phyloP scores from a whole-genome alignment of 2,113 vertebrate species.

The Leucosticte australis region DNA sequence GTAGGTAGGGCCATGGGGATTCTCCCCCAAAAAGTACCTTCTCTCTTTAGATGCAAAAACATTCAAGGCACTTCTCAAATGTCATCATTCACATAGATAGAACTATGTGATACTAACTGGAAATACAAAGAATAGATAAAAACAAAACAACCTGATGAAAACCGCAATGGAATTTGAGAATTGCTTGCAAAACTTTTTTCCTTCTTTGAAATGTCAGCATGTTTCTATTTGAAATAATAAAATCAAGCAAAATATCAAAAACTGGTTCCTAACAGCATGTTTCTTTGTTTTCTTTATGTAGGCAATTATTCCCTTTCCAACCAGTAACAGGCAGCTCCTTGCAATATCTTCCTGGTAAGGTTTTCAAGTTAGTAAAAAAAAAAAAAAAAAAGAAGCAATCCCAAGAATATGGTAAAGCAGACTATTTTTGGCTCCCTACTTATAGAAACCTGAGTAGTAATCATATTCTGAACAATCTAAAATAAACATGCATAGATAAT shows the following conservation, averaged over 20 bases:
- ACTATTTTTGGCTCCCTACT: background rate
- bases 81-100: background rate
- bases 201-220: background rate
- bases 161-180: background rate
- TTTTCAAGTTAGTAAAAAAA: background rate
- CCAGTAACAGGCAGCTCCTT: background rate
- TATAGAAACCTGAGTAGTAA: background rate
- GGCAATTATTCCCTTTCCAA: background rate
- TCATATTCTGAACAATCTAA: slow-evolving; percentile 18
- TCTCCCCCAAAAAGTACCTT: background rate
- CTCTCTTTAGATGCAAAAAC: background rate
- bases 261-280: rapidly evolving
- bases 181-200: background rate
- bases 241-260: background rate
- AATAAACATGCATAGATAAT: slow-evolving; percentile 34
- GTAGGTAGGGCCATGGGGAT: background rate
- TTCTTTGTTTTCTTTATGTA: background rate
- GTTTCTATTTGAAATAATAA: background rate
- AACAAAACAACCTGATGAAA: background rate
- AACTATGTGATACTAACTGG: background rate
- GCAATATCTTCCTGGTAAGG: background rate
- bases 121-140: background rate
- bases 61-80: background rate
- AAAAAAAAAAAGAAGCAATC: background rate
- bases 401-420: background rate